Percentiles rank a stretch among this genome's conserved stretches.
These are phyloP conservation scores for Hybognathus amarus DNA, from an alignment of 2,797 vertebrate genomes.

Conservation along the genomic window DNA sequence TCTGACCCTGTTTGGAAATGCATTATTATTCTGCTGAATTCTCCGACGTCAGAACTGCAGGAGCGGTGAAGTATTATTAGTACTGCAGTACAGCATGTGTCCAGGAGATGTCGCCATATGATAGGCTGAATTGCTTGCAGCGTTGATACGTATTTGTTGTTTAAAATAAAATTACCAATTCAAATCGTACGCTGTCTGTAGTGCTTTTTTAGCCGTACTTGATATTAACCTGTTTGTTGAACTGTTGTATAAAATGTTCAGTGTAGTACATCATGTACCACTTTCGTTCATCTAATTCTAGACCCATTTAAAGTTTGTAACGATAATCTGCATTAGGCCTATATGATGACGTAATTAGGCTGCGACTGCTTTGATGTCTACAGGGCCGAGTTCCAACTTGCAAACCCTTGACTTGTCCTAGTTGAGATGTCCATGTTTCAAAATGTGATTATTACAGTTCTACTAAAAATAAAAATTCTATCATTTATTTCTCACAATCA, in stretches of 20 bases:
- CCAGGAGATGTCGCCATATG: conserved; percentile 75
- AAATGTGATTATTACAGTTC: background rate
- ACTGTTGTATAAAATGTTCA: background rate
- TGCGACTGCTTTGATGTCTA: conserved; percentile 5
- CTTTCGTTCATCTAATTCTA: background rate
- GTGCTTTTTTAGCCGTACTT: background rate
- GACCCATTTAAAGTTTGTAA: background rate
- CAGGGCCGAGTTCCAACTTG: background rate
- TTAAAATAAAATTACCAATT: background rate
- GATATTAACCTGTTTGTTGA: background rate
- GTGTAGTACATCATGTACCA: no score
- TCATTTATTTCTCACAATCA: no score
- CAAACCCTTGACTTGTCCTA: conserved; percentile 7
- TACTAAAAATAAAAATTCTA: no score
- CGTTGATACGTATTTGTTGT: background rate
- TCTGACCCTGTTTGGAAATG: background rate
- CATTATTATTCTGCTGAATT: background rate
- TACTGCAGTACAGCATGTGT: background rate
- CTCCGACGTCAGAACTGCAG: background rate
- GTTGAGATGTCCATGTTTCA: background rate
- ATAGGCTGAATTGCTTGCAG: background rate
- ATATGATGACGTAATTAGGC: background rate
- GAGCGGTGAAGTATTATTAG: background rate
- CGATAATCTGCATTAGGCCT: background rate
- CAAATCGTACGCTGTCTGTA: background rate